Percentiles rank a stretch among this genome's conserved stretches.
Conservation (phyloP, 2,888 invertebrate genomes). For the Oxyteleia sp. region DNA sequence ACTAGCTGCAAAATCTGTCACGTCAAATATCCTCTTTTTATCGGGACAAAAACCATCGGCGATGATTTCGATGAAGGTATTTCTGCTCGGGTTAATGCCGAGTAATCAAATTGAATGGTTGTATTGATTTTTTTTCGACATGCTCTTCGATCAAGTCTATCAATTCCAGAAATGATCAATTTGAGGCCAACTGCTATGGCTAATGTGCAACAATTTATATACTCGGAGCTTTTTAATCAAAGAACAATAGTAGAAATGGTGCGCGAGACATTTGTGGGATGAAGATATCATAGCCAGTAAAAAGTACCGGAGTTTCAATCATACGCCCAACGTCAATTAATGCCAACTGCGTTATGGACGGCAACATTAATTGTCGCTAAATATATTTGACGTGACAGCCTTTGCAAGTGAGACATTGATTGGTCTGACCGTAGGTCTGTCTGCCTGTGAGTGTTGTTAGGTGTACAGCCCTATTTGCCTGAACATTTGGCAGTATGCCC, state of each 20-base stretch:
- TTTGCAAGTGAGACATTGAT: slow-evolving; percentile 74
- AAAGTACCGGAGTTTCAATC: slow-evolving; percentile 25
- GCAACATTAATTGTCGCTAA: slow-evolving; percentile 54
- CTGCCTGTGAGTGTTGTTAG: slow-evolving; percentile 79
- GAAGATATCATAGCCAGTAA: slow-evolving; percentile 12
- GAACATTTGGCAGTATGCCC: slow-evolving; percentile 76
- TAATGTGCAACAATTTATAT: background rate
- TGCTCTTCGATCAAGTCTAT: background rate
- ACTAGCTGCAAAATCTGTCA: slow-evolving; percentile 69
- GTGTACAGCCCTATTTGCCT: slow-evolving; percentile 76
- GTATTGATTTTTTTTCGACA: background rate
- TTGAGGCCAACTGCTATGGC: background rate
- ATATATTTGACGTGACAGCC: slow-evolving; percentile 72
- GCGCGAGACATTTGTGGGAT: too few relatives aligned
- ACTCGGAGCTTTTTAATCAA: too few relatives aligned
- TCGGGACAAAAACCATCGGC: background rate
- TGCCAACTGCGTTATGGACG: slow-evolving; percentile 43
- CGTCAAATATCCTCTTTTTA: slow-evolving; percentile 63
- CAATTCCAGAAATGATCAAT: background rate
- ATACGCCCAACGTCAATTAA: slow-evolving; percentile 45
- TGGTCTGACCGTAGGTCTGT: slow-evolving; percentile 78
- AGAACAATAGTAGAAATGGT: too few relatives aligned
- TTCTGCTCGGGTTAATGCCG: background rate
- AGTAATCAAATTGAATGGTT: background rate
- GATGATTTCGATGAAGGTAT: background rate